Conservation (phyloP, 1,140 invertebrate genomes). For the Saccostrea echinata region DNA sequence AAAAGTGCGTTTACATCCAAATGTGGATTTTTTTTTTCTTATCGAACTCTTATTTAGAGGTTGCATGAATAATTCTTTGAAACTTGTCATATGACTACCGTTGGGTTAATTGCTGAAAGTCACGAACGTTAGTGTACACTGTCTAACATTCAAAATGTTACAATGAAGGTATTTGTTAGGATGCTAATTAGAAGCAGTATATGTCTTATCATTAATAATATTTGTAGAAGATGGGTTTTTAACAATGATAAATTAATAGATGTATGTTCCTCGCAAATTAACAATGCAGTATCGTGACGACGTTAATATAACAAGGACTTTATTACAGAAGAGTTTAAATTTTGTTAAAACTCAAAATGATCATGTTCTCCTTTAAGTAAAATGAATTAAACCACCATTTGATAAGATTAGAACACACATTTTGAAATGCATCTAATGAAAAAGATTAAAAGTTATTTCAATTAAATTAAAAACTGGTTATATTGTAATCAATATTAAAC, state of each 20-base stretch:
- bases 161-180: not conserved
- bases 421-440: not conserved
- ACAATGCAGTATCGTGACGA: not conserved
- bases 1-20: too few relatives aligned
- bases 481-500: too few relatives aligned
- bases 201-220: not conserved
- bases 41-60: not conserved
- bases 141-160: not conserved
- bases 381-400: not conserved
- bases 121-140: too few relatives aligned
- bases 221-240: not conserved
- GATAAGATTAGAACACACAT: not conserved
- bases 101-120: not conserved
- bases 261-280: not conserved
- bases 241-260: constrained; percentile 10
- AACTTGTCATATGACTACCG: not conserved
- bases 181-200: not conserved
- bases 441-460: not conserved
- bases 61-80: not conserved
- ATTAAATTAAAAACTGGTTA: not conserved
- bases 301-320: not conserved
- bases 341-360: not conserved
- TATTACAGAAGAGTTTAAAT: not conserved
- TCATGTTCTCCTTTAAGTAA: not conserved
- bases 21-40: too few relatives aligned